A percentile compares a stretch with the other conserved stretches of the same genome.
These are phyloP conservation scores for Burhinus oedicnemus DNA, from an alignment of 2,113 vertebrate species.

Conservation along the genomic window DNA sequence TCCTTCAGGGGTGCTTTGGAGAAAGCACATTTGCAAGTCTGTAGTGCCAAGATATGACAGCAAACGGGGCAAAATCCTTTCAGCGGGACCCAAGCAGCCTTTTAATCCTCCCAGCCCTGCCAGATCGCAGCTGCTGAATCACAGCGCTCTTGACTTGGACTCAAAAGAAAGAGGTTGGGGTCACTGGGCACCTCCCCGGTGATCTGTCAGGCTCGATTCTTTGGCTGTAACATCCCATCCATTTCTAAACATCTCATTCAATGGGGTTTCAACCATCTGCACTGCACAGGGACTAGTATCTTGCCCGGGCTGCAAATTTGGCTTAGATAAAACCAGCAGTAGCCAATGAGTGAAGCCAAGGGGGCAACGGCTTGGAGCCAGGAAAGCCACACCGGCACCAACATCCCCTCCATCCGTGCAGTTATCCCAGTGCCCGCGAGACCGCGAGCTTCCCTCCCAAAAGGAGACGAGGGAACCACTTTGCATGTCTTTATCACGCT, in stretches of 20 bases:
- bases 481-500: slow-evolving; percentile 21
- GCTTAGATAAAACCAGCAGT: not conserved
- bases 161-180: not conserved
- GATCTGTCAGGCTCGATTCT: not conserved
- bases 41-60: not conserved
- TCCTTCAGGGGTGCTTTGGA: not conserved
- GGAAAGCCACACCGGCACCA: not conserved
- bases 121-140: slow-evolving; percentile 36
- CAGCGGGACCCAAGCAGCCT: not conserved
- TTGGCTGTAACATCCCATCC: not conserved
- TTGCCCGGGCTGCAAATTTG: not conserved
- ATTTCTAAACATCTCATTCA: slow-evolving; percentile 31
- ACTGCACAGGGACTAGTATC: not conserved
- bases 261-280: slow-evolving; percentile 50
- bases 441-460: not conserved
- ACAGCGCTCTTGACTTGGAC: not conserved
- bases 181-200: not conserved
- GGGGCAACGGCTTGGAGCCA: not conserved
- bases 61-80: slow-evolving; percentile 22
- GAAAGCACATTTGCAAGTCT: not conserved
- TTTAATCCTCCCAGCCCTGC: slow-evolving; percentile 24
- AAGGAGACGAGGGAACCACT: not conserved
- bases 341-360: not conserved
- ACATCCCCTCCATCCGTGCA: fast-evolving
- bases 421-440: fast-evolving